Base-by-base conservation (phyloP, 2,113 vertebrate genomes). In the Ranitomeya variabilis region DNA sequence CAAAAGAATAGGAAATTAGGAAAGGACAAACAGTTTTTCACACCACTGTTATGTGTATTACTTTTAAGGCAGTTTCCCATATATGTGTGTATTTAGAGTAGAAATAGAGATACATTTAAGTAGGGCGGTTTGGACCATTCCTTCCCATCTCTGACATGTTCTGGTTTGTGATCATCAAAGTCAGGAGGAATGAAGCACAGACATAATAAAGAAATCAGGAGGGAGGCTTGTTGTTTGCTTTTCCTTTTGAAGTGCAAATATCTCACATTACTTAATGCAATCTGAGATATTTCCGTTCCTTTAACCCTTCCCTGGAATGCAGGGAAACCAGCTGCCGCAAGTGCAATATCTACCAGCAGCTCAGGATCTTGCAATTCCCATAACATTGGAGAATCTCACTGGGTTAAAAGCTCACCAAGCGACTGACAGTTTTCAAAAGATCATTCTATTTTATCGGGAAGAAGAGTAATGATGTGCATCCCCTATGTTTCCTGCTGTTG, bases 201-300 rank as follows among this genome's bases (percentile, higher is more conserved):
- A 87, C 85, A 87, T 80, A 87, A 79, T 78, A 87, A 87, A 66
- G 85, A 67, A 71, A 55, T 84, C 82, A 71, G 71, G 51, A 67
- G 76, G 76, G 76, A 67, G 76, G 51, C 66, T 87, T 87, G 85
- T 87, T 87, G 45, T 87, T 79, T 87, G 85, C 82, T 71, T 87
- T 87, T 80, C 52, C 76, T 87, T 87, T 87, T 77, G 71, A 87
- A 79, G 85, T 87, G 85, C 76, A 87, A 87, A 87, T 87, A 80
- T 87, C 85, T 87, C 59, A 67, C 31, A 79, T 87, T 78, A 86
- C 85, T 86, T 86, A 60, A 86, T 86, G 85, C 85, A 79, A 79
- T 79, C 62, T 18, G 85, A 79, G 85, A 76, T 76, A 74, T 86
- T 86, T 86, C 84, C 57, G 64, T 84, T 55, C 54, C 55, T 23